Evolutionary conservation across 2,797 vertebrate species (phyloP).

Genomic region (Semotilus atromaculatus): DNA sequence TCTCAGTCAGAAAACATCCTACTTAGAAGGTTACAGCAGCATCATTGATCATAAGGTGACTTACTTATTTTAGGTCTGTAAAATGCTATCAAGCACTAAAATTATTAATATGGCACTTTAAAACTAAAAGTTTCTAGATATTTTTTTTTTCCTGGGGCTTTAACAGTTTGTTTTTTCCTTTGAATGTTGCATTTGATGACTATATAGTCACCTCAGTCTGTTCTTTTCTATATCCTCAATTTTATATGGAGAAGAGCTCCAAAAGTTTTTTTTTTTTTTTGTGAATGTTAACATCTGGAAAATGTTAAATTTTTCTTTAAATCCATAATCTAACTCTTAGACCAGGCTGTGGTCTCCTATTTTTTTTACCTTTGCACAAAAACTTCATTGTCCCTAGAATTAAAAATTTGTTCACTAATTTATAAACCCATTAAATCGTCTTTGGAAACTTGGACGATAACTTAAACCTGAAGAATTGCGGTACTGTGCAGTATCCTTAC

Average conservation of each 20-base stretch:
- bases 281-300: background rate
- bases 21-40: conserved; percentile 86
- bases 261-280: too few relatives aligned
- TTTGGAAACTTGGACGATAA: background rate
- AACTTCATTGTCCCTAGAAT: background rate
- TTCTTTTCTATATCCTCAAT: background rate
- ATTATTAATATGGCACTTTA: background rate
- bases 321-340: background rate
- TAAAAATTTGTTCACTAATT: background rate
- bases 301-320: background rate
- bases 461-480: background rate
- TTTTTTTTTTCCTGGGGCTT: background rate
- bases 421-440: background rate
- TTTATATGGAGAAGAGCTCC: background rate
- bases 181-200: background rate
- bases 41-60: conserved; percentile 91
- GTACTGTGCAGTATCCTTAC: background rate
- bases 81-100: background rate
- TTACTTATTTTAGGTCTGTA: conserved; percentile 14
- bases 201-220: background rate
- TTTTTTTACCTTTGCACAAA: background rate
- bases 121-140: background rate
- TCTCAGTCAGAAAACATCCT: conserved; percentile 54
- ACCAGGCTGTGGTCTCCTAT: background rate
- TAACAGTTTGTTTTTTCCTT: background rate